Base-by-base conservation (phyloP, 2,888 invertebrate genomes). In the Agrotis puta region DNA sequence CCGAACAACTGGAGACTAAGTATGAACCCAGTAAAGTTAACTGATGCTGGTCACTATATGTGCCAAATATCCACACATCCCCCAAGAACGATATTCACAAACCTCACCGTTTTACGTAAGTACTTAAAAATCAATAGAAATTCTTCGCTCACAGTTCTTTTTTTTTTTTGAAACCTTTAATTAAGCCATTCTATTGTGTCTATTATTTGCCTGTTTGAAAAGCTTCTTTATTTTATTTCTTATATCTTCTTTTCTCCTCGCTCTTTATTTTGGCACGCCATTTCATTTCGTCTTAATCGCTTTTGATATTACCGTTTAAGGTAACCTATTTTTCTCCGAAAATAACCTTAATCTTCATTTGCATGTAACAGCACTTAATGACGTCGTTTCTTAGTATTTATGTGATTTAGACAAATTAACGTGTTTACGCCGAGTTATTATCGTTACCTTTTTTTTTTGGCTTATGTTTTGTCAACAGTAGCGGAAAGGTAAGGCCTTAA, bases 11-110 rank as follows among this genome's bases (percentile, higher is more conserved):
- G 97, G 97, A 95, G 97, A 70, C 94, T 97, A 53, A 96, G 96
- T 85, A 98, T 98, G 88, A 97, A 97, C 89, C 97, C 97, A 67
- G 97, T 98, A 50, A 97, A 97, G 87, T 96, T 96, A 76, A 96
- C 97, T 45, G 98, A 98, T 88, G 97, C 97, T 57, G 98, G 98
- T 27, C 94, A 97, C 70, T 98, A 98, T 90, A 97, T 98, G 97
- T 98, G 98, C 93, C 98, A 98, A 97, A 97, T 98, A 90, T 98
- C 98, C 70, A 98, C 98, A 57, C 97, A 98, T 94, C 98, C 98
- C 27, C 98, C 98, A 33, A 97, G 97, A 85, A 97, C 98, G 83
- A 97, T 98, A 88, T 97, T 97, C 88, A 97, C 98, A 75, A 98
- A 98, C 90, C 96, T 98, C 83, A 97, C 97, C 82, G 97, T 98